These are phyloP conservation scores for Drosophila varians DNA, from an alignment of 1,140 invertebrate species.

Conservation along the genomic window DNA sequence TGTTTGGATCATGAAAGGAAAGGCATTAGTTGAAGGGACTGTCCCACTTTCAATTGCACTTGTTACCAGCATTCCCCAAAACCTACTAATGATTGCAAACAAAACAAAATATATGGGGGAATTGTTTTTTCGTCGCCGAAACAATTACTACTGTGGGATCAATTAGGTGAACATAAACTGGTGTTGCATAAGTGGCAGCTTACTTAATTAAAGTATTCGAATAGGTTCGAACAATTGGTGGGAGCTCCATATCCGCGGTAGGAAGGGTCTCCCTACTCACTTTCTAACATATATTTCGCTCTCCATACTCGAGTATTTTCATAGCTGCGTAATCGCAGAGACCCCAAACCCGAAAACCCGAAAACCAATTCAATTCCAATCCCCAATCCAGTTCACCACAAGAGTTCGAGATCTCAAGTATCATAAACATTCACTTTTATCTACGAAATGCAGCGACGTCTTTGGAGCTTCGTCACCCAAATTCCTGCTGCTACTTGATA, in stretches of 20 bases:
- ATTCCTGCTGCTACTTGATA: slow-evolving; percentile 78
- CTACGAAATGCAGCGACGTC: slow-evolving; percentile 40
- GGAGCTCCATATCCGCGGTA: slow-evolving; percentile 11
- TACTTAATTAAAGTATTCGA: slow-evolving; percentile 72
- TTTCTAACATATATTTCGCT: slow-evolving; percentile 67
- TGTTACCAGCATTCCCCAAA: neutral
- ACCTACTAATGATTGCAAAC: neutral
- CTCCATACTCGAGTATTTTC: slow-evolving; percentile 38
- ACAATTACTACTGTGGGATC: slow-evolving; percentile 31
- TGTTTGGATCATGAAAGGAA: neutral
- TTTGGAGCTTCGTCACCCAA: slow-evolving; percentile 69
- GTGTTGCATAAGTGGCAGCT: slow-evolving; percentile 56
- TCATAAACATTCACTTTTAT: slow-evolving; percentile 81
- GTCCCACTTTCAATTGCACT: neutral
- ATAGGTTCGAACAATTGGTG: slow-evolving; percentile 44
- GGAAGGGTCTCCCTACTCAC: slow-evolving; percentile 48
- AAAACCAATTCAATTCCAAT: slow-evolving; percentile 37
- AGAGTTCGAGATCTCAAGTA: slow-evolving; percentile 63
- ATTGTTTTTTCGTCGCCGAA: slow-evolving; percentile 2
- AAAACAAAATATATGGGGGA: slow-evolving; percentile 26
- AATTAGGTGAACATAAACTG: slow-evolving; percentile 35
- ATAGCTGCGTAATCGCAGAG: slow-evolving; percentile 67
- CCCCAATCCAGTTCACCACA: slow-evolving; percentile 45
- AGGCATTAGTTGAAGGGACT: neutral
- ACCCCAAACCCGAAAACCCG: slow-evolving; percentile 19